phyloP scores from a whole-genome alignment of 2,888 invertebrate species.

The Gymnosoma rotundatum region DNA sequence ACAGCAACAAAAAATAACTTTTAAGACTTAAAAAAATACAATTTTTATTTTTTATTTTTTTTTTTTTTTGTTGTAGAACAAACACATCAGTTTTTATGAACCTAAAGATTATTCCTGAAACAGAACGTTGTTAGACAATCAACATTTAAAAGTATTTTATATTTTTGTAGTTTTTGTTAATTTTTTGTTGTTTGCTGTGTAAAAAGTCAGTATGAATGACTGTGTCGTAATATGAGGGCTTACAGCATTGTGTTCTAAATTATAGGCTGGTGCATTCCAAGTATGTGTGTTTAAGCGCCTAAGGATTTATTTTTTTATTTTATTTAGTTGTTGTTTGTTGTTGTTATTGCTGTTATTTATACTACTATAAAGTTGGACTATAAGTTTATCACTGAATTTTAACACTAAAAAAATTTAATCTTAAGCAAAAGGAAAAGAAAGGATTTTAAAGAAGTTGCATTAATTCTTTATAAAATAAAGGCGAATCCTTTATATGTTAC shows the following conservation, averaged over 20 bases:
- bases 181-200: conserved; percentile 14
- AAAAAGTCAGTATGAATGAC: neutral
- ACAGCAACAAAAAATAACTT: conserved; percentile 42
- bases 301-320: neutral
- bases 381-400: neutral
- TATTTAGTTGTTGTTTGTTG: conserved; percentile 4
- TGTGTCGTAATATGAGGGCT: conserved; percentile 56
- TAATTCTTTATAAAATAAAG: neutral
- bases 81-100: conserved; percentile 40
- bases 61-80: conserved; percentile 3
- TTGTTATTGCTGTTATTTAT: neutral
- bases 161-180: neutral
- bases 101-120: conserved; percentile 35
- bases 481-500: too few species aligned
- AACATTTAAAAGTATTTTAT: conserved; percentile 8
- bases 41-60: conserved; percentile 9
- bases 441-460: neutral
- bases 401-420: neutral
- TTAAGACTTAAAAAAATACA: conserved; percentile 48
- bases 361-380: neutral
- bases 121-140: conserved; percentile 40
- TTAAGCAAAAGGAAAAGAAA: neutral
- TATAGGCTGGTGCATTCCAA: conserved; percentile 34
- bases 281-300: conserved; percentile 13
- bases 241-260: conserved; percentile 41